Conservation (phyloP, 2,797 vertebrate genomes). For the Coluber constrictor region DNA sequence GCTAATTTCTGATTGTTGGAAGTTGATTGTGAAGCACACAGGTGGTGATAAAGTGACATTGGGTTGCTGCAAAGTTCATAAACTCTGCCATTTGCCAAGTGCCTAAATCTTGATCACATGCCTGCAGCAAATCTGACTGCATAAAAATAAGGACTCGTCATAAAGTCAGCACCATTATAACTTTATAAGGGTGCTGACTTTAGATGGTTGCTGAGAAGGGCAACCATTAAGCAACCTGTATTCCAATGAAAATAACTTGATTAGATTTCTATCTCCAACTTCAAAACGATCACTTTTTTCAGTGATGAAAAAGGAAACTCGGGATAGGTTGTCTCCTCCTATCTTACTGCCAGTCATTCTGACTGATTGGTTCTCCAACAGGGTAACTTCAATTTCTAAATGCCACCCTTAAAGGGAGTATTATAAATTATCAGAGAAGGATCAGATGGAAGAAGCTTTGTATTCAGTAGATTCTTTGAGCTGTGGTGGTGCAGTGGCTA, state of each 20-base stretch:
- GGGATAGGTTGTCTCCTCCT: background rate
- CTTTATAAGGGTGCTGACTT: too few relatives aligned
- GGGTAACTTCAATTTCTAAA: background rate
- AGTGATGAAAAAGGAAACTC: background rate
- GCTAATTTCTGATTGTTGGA: background rate
- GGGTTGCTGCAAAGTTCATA: background rate
- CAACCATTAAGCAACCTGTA: background rate
- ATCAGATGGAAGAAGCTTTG: background rate
- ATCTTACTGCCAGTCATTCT: background rate
- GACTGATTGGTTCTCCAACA: background rate
- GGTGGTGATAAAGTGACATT: background rate
- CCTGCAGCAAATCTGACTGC: background rate
- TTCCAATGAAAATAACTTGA: background rate
- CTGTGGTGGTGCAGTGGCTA: background rate
- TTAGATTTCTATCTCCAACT: background rate
- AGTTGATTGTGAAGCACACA: background rate
- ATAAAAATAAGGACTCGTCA: background rate
- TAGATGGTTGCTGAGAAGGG: background rate
- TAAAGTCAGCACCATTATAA: background rate
- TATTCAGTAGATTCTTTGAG: background rate
- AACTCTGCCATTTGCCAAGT: background rate
- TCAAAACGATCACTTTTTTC: background rate
- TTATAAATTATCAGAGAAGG: background rate
- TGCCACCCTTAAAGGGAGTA: background rate
- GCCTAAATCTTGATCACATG: background rate